A percentile compares a stretch with the other conserved stretches of the same genome.
Evolutionary conservation across 2,113 vertebrate genomes (phyloP).

Genomic region (Nycticebus coucang): DNA sequence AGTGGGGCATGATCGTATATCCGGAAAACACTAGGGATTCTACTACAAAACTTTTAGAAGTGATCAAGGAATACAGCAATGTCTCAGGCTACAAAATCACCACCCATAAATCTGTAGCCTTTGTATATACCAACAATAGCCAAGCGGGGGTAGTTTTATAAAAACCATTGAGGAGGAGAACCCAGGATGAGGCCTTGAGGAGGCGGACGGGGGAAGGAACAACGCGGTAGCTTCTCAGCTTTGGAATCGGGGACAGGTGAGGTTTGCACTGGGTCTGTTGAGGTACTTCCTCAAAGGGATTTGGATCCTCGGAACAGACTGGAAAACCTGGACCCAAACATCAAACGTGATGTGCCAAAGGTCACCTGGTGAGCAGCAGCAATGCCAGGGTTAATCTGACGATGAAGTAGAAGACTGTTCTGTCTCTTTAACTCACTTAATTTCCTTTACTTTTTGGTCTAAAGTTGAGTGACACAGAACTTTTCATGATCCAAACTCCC

Average conservation of each 20-base stretch:
- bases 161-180: constrained; percentile 11
- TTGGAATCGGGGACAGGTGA: background rate
- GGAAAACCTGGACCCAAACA: background rate
- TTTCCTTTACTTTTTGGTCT: background rate
- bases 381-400: background rate
- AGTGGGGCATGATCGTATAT: too few relatives aligned
- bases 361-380: background rate
- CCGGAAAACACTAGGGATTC: too few relatives aligned
- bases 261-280: background rate
- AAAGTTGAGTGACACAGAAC: background rate
- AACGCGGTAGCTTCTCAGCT: background rate
- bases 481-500: background rate
- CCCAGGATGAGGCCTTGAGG: background rate
- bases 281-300: background rate
- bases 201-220: background rate
- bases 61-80: too few relatives aligned
- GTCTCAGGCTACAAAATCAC: too few relatives aligned
- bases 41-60: too few relatives aligned
- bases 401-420: background rate
- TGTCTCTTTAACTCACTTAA: background rate
- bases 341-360: background rate
- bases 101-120: too few relatives aligned
- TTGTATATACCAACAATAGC: too few relatives aligned
- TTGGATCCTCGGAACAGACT: background rate
- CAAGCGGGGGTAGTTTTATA: background rate